Percentiles rank a stretch among this genome's conserved stretches.
phyloP scores from a whole-genome alignment of 2,888 invertebrate species.

The Habrosyne pyritoides region DNA sequence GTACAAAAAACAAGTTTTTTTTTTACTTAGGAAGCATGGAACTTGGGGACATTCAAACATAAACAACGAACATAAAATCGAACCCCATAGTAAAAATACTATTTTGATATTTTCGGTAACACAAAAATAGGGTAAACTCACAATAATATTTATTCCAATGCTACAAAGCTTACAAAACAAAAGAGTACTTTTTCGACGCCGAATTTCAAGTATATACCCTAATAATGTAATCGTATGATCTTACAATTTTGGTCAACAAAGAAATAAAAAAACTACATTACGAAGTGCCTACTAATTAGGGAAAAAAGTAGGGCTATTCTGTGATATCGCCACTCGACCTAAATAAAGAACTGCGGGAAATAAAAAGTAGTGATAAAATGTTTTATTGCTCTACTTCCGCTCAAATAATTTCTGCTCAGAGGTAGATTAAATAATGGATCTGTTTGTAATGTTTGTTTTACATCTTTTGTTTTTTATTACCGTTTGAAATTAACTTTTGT shows the following conservation, averaged over 20 bases:
- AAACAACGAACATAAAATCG: background rate
- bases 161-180: slow-evolving; percentile 33
- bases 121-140: slow-evolving; percentile 26
- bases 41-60: background rate
- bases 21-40: background rate
- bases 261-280: slow-evolving; percentile 3
- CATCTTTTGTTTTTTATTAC: background rate
- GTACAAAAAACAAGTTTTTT: no score
- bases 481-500: background rate
- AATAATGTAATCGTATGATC: slow-evolving; percentile 4
- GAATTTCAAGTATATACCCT: slow-evolving; percentile 15
- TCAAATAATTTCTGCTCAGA: background rate
- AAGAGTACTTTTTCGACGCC: slow-evolving; percentile 38
- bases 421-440: background rate
- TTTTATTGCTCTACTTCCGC: background rate
- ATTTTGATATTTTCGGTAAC: slow-evolving; percentile 34
- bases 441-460: background rate
- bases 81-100: slow-evolving; percentile 12
- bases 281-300: slow-evolving; percentile 1
- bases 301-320: slow-evolving; percentile 1
- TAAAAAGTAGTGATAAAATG: slow-evolving; percentile 1
- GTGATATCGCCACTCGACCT: slow-evolving; percentile 5
- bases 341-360: slow-evolving; percentile 3
- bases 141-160: slow-evolving; percentile 45
- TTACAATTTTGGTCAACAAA: background rate